Conservation (phyloP, 1,140 invertebrate species). For the Nasonia giraulti region DNA sequence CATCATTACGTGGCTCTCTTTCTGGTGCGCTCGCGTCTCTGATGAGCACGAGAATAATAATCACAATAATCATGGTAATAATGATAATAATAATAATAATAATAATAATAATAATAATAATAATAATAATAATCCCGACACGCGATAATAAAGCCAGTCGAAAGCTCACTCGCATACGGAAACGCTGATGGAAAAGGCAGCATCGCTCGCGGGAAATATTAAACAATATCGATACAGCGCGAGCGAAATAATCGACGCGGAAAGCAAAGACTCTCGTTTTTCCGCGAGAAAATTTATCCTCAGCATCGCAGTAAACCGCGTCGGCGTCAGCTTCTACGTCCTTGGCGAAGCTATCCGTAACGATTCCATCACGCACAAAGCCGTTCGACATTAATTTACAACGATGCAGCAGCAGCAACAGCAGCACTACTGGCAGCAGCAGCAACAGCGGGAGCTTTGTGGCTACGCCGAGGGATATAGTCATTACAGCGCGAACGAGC, state of each 20-base stretch:
- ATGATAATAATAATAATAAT: too few species aligned
- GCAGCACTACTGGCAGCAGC: too few species aligned
- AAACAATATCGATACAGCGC: not conserved
- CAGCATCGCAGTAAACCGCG: too few species aligned
- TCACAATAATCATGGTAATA: not conserved
- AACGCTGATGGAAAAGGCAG: not conserved
- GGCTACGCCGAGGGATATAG: not conserved
- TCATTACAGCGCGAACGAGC: not conserved
- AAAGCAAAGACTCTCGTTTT: not conserved
- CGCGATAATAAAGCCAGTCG: not conserved
- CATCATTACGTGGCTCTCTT: not conserved
- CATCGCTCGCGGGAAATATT: not conserved
- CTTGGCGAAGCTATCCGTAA: not conserved
- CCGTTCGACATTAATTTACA: conserved; percentile 18
- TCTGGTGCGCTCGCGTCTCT: not conserved
- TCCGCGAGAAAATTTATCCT: not conserved
- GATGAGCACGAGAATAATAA: not conserved
- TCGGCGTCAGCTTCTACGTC: not conserved
- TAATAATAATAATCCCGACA: not conserved
- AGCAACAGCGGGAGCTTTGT: not conserved
- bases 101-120: not conserved
- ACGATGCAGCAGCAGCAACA: not conserved
- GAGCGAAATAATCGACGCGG: not conserved
- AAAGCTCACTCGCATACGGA: not conserved
- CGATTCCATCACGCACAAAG: not conserved